Evolutionary conservation across 2,888 invertebrate genomes (phyloP).

Genomic region (Diarsia dahlii): DNA sequence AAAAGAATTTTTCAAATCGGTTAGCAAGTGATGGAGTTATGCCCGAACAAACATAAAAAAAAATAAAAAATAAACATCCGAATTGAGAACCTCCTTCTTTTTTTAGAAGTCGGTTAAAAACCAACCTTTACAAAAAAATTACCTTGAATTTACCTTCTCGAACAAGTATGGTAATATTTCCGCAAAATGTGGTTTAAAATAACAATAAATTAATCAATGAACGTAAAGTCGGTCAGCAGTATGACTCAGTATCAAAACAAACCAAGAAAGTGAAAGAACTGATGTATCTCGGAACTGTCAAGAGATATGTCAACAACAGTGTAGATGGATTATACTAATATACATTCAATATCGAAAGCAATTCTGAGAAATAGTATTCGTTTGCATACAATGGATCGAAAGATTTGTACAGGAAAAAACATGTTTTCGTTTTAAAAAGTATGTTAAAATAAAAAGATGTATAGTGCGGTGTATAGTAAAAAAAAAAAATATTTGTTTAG

Average conservation of each 20-base stretch:
- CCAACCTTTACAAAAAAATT: slow-evolving; percentile 52
- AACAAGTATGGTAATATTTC: slow-evolving; percentile 47
- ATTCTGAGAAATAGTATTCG: slow-evolving; percentile 51
- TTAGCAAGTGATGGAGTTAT: too few species aligned
- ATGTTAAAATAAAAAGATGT: not conserved
- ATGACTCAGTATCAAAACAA: slow-evolving; percentile 51
- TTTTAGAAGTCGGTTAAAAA: too few species aligned
- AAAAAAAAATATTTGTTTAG: too few species aligned
- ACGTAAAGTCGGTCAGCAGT: slow-evolving; percentile 34
- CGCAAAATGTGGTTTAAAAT: slow-evolving; percentile 46
- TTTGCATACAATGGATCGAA: slow-evolving; percentile 12
- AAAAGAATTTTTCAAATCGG: too few species aligned
- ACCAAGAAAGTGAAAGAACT: slow-evolving; percentile 46
- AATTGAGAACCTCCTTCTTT: too few species aligned
- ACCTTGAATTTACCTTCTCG: slow-evolving; percentile 60
- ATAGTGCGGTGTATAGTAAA: not conserved
- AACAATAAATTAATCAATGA: slow-evolving; percentile 29
- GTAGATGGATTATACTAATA: slow-evolving; percentile 17
- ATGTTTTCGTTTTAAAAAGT: not conserved
- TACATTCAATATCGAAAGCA: slow-evolving; percentile 49
- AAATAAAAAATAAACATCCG: too few species aligned
- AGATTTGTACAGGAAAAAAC: slow-evolving; percentile 22
- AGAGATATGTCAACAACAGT: slow-evolving; percentile 19
- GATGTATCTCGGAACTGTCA: slow-evolving; percentile 40
- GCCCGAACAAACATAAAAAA: too few species aligned